Conservation (phyloP, 2,888 invertebrate species). For the Trachelus tabidus region DNA sequence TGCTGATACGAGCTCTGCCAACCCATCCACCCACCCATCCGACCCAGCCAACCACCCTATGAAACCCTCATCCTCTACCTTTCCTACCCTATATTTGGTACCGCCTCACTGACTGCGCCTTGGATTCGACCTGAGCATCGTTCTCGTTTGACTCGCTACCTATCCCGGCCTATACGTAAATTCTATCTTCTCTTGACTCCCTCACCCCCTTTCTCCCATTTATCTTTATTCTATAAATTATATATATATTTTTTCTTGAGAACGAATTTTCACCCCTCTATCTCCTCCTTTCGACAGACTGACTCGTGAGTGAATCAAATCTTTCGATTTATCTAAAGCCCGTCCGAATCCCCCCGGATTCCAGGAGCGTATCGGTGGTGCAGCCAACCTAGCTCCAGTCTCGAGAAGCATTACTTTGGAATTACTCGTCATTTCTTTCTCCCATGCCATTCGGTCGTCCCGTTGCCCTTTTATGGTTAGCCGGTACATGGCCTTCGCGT, state of each 20-base stretch:
- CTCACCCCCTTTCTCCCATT: background rate
- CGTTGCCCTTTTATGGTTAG: background rate
- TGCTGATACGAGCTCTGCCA: slow-evolving; percentile 46
- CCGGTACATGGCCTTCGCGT: background rate
- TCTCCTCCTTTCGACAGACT: background rate
- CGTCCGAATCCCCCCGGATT: background rate
- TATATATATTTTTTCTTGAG: background rate
- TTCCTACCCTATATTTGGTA: slow-evolving; percentile 1
- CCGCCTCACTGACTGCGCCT: slow-evolving; percentile 6
- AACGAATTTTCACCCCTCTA: background rate
- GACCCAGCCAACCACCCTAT: slow-evolving; percentile 26
- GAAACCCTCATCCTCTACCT: background rate
- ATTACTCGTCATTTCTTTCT: background rate
- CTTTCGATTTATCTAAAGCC: slow-evolving; percentile 6
- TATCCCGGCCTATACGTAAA: background rate
- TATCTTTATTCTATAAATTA: background rate
- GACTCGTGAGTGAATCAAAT: background rate
- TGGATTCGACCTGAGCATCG: slow-evolving; percentile 2
- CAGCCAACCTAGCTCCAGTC: background rate
- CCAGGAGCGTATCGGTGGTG: slow-evolving; percentile 13
- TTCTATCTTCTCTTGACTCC: background rate
- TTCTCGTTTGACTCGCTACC: background rate
- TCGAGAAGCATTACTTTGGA: background rate
- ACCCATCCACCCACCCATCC: slow-evolving; percentile 37
- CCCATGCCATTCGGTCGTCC: background rate